A percentile compares a stretch with the other conserved stretches of the same genome.
Evolutionary conservation across 2,888 invertebrate species (phyloP).

Genomic region (Andrena bicolor): DNA sequence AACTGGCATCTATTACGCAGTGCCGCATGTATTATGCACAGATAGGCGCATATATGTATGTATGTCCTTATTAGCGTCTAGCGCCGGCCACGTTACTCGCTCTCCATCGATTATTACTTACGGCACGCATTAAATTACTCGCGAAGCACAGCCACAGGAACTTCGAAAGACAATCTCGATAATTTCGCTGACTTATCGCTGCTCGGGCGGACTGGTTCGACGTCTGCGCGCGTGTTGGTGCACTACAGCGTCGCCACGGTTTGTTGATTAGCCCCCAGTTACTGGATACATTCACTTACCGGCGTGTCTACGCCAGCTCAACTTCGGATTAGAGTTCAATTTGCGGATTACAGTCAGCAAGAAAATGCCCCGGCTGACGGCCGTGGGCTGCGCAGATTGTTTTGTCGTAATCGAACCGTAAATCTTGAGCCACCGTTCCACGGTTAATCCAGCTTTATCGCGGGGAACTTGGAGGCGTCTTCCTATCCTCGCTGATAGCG

Average conservation of each 20-base stretch:
- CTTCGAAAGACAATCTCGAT: slow-evolving; percentile 77
- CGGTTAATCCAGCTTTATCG: slow-evolving; percentile 7
- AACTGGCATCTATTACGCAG: slow-evolving; percentile 63
- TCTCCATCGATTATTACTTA: slow-evolving; percentile 77
- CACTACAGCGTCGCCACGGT: slow-evolving; percentile 40
- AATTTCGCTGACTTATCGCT: slow-evolving; percentile 74
- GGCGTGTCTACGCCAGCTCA: slow-evolving; percentile 41
- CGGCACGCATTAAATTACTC: slow-evolving; percentile 73
- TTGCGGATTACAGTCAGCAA: slow-evolving; percentile 46
- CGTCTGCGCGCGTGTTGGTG: slow-evolving; percentile 7
- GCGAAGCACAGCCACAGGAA: slow-evolving; percentile 59
- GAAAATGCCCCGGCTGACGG: slow-evolving; percentile 16
- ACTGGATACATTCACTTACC: slow-evolving; percentile 48
- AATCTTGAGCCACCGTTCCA: slow-evolving; percentile 18
- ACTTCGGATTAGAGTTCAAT: slow-evolving; percentile 58
- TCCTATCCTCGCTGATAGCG: background rate
- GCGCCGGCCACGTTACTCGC: slow-evolving; percentile 57
- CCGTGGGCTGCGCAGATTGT: slow-evolving; percentile 18
- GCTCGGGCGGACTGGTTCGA: slow-evolving; percentile 22
- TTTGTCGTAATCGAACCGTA: slow-evolving; percentile 19
- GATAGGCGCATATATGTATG: slow-evolving; percentile 42
- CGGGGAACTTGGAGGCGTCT: background rate
- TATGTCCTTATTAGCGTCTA: slow-evolving; percentile 69
- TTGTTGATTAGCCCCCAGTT: slow-evolving; percentile 59
- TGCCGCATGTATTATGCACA: slow-evolving; percentile 47